Base-by-base conservation (phyloP, 2,113 vertebrate genomes). In the Lota lota region DNA sequence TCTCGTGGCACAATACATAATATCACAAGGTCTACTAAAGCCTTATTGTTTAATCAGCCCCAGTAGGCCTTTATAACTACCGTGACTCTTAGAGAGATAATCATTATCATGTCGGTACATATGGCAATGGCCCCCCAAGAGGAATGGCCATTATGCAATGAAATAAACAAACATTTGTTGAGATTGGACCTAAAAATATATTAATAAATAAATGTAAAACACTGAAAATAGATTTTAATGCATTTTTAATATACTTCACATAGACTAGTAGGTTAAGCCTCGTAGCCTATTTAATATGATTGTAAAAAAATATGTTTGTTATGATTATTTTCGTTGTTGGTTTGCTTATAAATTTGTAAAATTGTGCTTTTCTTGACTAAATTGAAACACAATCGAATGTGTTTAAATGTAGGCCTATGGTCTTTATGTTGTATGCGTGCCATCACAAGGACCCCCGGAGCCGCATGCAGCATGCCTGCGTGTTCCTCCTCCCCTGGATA, bases 61-160 rank as follows among this genome's bases (percentile, higher is more conserved):
- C n/a, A n/a, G 40, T 47, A 28, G 28, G 28, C 28, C 28, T 28
- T 24, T 28, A 28, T 3, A 28, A 28, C 28, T 28, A 28, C 28
- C 6, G 28, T 28, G 28, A 28, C 28, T 28, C 28, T 28, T 0
- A 28, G 28, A 59, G 63, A 86, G 87, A 89, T 89, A 83, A 89
- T 87, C 76, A 81, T 83, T 86, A 87, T 89, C 79, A 80, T 62
- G 84, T 86, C 78, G 66, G 85, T 85, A 85, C 81, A 87, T 85
- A 85, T 66, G 76, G 66, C 80, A 61, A 14, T 81, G 82, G 73
- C 79, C 81, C 81, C 81, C 86, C 84, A 74, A 81, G 85, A 85
- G 82, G 82, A 72, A 68, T 76, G 59, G 22, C 64, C 74, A 73
- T 86, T 53, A 77, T 14, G 36, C 16, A 73, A 78, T 53, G 68